Evolutionary conservation across 2,888 invertebrate genomes (phyloP).

Genomic region (Gibbula magus): DNA sequence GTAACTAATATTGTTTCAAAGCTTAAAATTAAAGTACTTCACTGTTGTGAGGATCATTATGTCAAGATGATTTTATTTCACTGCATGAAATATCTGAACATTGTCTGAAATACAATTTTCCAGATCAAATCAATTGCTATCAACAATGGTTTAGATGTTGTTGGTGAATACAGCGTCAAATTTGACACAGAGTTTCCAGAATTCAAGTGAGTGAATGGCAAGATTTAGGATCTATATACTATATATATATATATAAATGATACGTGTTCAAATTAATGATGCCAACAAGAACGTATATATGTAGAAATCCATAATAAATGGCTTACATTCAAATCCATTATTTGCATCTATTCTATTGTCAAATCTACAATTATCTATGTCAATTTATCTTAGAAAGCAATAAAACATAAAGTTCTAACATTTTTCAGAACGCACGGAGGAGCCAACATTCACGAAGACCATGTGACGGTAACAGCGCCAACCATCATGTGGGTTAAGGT

Average conservation of each 20-base stretch:
- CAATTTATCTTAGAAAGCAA: no score
- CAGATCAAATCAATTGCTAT: conserved; percentile 93
- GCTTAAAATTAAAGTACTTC: no score
- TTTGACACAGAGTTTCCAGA: conserved; percentile 95
- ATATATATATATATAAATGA: neutral
- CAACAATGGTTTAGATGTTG: conserved; percentile 83
- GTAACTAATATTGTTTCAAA: no score
- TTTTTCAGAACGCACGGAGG: conserved; percentile 60
- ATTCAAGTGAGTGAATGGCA: conserved; percentile 81
- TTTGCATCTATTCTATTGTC: no score
- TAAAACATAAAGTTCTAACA: no score
- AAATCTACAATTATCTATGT: no score
- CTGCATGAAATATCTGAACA: neutral
- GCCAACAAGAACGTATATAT: no score
- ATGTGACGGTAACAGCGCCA: conserved; percentile 81
- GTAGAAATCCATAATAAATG: no score
- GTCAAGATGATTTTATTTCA: neutral
- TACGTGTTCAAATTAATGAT: neutral
- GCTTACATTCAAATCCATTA: no score
- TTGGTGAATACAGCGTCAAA: conserved; percentile 88
- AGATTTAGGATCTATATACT: neutral
- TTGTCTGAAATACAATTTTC: conserved; percentile 29
- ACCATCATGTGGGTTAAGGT: conserved; percentile 92
- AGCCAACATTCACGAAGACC: conserved; percentile 64
- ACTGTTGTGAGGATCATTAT: no score